phyloP scores from a whole-genome alignment of 2,888 invertebrate species.

The Trilocha varians region DNA sequence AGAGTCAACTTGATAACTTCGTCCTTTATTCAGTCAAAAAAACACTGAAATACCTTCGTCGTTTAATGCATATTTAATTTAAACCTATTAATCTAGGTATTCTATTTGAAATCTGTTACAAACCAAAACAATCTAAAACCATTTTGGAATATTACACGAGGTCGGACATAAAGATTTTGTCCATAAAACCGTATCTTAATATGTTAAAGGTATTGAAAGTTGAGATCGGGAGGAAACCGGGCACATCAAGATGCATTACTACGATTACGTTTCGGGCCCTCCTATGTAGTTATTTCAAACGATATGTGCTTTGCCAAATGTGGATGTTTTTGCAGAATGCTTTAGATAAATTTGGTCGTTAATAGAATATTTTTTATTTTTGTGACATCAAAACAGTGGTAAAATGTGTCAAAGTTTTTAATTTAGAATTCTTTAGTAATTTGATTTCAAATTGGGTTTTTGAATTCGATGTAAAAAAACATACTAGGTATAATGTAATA shows the following conservation, averaged over 20 bases:
- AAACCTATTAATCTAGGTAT: too few species aligned
- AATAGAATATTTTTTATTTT: too few species aligned
- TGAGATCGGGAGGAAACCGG: background rate
- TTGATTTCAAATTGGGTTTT: too few species aligned
- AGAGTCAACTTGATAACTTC: too few species aligned
- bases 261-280: background rate
- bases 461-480: too few species aligned
- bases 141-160: background rate
- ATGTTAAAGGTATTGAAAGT: background rate
- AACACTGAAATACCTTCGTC: too few species aligned
- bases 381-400: too few species aligned
- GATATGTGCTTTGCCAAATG: background rate
- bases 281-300: background rate
- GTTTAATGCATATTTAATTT: too few species aligned
- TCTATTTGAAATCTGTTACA: background rate
- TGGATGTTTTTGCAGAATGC: conserved; percentile 11
- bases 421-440: too few species aligned
- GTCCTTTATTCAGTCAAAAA: too few species aligned
- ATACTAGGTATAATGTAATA: too few species aligned
- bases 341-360: background rate
- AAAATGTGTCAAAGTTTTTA: too few species aligned
- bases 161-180: conserved; percentile 1
- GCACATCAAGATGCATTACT: background rate
- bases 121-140: conserved; percentile 2
- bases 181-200: conserved; percentile 6